Base-by-base conservation (phyloP, 2,888 invertebrate species). In the Molorchus minor region DNA sequence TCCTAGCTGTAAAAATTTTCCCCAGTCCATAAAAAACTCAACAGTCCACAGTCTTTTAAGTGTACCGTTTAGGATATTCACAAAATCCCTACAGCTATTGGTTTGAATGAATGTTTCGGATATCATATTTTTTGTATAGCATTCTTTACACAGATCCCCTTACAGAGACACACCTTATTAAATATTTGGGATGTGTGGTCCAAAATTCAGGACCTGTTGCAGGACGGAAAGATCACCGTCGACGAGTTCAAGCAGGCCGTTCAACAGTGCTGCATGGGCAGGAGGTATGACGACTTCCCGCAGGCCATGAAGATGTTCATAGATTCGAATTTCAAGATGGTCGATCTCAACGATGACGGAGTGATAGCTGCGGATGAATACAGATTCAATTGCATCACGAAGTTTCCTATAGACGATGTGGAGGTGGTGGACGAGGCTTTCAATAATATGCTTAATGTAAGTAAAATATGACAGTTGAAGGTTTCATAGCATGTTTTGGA, bases 271-370 rank as follows among this genome's bases (percentile, higher is more conserved):
- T 93, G 93, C 75, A 85, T 92, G 16, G 92, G 92, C 2, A 86
- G 88, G 72, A 84, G 86, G 63, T 93, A 91, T 75, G 87, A 87
- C 8, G 90, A 92, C 60, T 92, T 93, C 75, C 93, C 93, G 0
- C 91, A 92, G 80, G 91, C 93, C 2, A 91, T 93, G 90, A 91
- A 88, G 75, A 90, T 92, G 76, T 93, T 93, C 78, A 93, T 93
- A 75, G 92, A 93, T 78, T 87, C 89, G 51, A 92, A 92, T 80
- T 93, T 93, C 79, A 88, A 88, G 75, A 86, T 91, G 84, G 87
- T 92, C 40, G 93, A 93, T 74, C 84, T 92, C 57, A 91, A 93
- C 74, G 87, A 86, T 56, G 93, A 93, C 72, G 93, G 93, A 1
- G 85, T 92, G 8, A 87, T 93, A 62, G 91, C 87, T 8, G 82